These are phyloP conservation scores for Priocnemis perturbator DNA, from an alignment of 2,888 invertebrate genomes.

Conservation along the genomic window DNA sequence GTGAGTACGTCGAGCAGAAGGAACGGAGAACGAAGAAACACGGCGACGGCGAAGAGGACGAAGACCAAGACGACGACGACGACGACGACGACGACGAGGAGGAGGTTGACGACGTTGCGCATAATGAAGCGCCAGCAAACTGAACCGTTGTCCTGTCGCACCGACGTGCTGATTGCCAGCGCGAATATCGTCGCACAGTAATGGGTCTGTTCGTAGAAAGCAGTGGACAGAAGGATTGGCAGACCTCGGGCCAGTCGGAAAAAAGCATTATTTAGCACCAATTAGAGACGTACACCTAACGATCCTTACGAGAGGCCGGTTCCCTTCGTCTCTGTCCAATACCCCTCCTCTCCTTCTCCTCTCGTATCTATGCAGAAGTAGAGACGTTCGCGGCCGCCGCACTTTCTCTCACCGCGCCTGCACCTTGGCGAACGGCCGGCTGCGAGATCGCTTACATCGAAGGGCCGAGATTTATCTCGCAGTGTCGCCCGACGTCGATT, in stretches of 20 bases:
- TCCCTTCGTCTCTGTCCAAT: background rate
- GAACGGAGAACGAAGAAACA: background rate
- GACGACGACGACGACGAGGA: slow-evolving; percentile 25
- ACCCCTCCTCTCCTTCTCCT: slow-evolving; percentile 3
- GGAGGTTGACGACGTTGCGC: slow-evolving; percentile 37
- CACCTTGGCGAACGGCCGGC: no score
- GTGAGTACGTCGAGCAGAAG: slow-evolving; percentile 28
- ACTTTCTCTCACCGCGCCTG: slow-evolving; percentile 15
- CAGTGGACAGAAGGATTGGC: slow-evolving; percentile 37
- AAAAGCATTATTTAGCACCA: slow-evolving; percentile 68
- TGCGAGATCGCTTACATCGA: no score
- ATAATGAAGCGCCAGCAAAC: slow-evolving; percentile 53
- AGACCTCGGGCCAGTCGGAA: slow-evolving; percentile 28
- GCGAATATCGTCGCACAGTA: slow-evolving; percentile 67
- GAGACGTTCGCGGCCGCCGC: slow-evolving; percentile 17
- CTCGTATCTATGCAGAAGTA: slow-evolving; percentile 18
- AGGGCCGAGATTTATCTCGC: no score
- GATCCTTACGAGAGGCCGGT: slow-evolving; percentile 31
- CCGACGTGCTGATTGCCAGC: slow-evolving; percentile 65
- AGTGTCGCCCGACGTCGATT: no score
- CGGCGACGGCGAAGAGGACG: slow-evolving; percentile 6
- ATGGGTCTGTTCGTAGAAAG: slow-evolving; percentile 61
- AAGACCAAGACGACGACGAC: no score
- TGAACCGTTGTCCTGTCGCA: slow-evolving; percentile 62
- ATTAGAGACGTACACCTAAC: slow-evolving; percentile 58